Percentiles rank a stretch among this genome's conserved stretches.
phyloP scores from a whole-genome alignment of 2,888 invertebrate species.

The Pollenia amentaria region DNA sequence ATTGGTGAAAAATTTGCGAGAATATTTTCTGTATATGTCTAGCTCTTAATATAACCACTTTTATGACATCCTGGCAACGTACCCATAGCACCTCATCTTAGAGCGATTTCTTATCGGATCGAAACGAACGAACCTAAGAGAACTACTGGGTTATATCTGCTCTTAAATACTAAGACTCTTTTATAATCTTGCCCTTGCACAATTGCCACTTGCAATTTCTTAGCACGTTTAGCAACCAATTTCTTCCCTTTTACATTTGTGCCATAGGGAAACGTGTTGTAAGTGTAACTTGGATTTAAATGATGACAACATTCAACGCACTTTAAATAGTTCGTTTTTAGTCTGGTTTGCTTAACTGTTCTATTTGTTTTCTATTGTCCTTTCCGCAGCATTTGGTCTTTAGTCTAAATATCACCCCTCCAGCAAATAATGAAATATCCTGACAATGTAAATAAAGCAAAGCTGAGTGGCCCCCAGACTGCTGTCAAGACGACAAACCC shows the following conservation, averaged over 20 bases:
- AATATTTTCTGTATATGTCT: no score
- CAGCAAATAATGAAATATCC: neutral
- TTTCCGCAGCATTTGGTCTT: neutral
- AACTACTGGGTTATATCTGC: no score
- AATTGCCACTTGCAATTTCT: constrained; percentile 21
- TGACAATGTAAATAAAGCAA: constrained; percentile 1
- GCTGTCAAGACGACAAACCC: neutral
- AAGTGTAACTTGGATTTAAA: constrained; percentile 32
- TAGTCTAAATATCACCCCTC: neutral
- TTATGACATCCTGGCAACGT: no score
- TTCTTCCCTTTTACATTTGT: neutral
- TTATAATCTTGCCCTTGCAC: neutral
- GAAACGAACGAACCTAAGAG: no score
- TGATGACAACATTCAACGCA: constrained; percentile 27
- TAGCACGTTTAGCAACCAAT: constrained; percentile 37
- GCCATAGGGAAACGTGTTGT: constrained; percentile 9
- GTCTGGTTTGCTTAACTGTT: neutral
- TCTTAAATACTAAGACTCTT: neutral
- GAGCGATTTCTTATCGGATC: no score
- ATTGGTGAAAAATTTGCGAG: no score
- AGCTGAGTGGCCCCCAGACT: neutral
- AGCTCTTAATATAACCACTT: no score
- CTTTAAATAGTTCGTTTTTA: constrained; percentile 25
- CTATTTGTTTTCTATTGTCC: neutral
- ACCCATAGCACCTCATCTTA: no score